These are phyloP conservation scores for Gastracanthus pulcherrimus DNA, from an alignment of 2,888 invertebrate genomes.

Conservation along the genomic window DNA sequence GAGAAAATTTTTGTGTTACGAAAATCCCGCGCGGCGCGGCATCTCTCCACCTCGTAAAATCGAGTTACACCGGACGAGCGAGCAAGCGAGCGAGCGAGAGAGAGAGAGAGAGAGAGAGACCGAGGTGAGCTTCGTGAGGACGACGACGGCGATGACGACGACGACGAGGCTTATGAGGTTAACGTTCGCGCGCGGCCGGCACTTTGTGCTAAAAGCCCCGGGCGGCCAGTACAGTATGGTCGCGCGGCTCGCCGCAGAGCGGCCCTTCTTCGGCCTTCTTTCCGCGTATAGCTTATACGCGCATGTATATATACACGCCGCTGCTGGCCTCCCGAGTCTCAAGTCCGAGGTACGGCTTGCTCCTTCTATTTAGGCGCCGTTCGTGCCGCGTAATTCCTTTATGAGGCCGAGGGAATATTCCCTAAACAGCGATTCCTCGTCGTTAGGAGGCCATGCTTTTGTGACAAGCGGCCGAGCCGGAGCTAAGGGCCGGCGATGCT, in stretches of 20 bases:
- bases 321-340: background rate
- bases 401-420: slow-evolving; percentile 14
- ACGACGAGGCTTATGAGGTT: slow-evolving; percentile 31
- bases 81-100: background rate
- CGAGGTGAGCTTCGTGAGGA: too few relatives aligned
- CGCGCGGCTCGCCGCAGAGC: background rate
- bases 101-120: too few relatives aligned
- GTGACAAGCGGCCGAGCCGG: background rate
- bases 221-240: background rate
- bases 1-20: background rate
- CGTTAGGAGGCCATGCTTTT: background rate
- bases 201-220: slow-evolving; percentile 49
- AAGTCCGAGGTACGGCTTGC: background rate
- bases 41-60: slow-evolving; percentile 28
- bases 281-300: background rate
- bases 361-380: background rate
- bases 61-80: slow-evolving; percentile 24
- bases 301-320: background rate
- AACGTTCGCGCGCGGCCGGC: slow-evolving; percentile 40
- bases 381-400: slow-evolving; percentile 15
- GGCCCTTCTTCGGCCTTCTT: background rate
- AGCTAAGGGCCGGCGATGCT: too few relatives aligned
- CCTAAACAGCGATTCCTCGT: slow-evolving; percentile 29
- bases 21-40: background rate
- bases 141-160: too few relatives aligned